A percentile compares a stretch with the other conserved stretches of the same genome.
Conservation (phyloP, 2,797 vertebrate species). For the Gallinago nigripennis region DNA sequence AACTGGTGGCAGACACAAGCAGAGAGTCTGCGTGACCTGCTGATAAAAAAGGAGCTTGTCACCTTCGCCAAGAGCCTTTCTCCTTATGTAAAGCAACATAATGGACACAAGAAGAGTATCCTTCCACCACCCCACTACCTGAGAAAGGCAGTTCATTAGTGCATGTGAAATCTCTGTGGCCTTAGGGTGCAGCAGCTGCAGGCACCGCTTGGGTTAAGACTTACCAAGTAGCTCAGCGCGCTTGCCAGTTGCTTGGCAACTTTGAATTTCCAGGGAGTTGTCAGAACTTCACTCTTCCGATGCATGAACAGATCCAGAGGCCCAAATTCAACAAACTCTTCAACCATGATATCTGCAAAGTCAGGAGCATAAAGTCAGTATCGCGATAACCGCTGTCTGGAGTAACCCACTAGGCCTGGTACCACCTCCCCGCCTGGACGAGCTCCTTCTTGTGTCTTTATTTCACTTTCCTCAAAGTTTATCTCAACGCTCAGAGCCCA, state of each 20-base stretch:
- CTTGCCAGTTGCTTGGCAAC: slow-evolving; percentile 96
- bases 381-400: background rate
- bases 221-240: slow-evolving; percentile 95
- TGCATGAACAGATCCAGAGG: slow-evolving; percentile 95
- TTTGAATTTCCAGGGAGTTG: slow-evolving; percentile 95
- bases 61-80: background rate
- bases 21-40: background rate
- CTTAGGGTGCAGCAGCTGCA: background rate
- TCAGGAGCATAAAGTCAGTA: background rate
- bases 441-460: background rate
- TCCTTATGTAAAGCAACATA: background rate
- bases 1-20: background rate
- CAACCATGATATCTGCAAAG: slow-evolving; percentile 94
- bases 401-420: rapidly evolving
- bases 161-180: background rate
- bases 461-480: background rate
- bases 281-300: slow-evolving; percentile 84
- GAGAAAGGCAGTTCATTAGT: background rate
- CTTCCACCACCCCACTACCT: background rate
- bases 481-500: background rate
- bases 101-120: background rate
- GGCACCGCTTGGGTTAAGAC: background rate
- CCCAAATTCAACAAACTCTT: slow-evolving; percentile 92
- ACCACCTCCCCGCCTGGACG: background rate
- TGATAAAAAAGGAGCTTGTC: background rate